phyloP scores from a whole-genome alignment of 2,888 invertebrate genomes.

The Heteropelma amictum region DNA sequence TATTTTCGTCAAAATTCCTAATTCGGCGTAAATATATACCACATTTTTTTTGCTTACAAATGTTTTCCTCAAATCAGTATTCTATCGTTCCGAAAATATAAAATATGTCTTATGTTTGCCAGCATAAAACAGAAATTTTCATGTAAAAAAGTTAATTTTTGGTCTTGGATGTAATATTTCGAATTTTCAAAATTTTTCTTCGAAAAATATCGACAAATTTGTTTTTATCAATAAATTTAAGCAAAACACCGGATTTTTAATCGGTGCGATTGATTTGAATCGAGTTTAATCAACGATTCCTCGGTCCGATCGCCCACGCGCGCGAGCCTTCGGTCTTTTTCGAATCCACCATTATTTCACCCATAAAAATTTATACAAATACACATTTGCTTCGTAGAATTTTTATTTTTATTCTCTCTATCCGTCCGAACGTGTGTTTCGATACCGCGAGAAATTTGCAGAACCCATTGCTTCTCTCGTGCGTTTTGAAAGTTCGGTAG shows the following conservation, averaged over 20 bases:
- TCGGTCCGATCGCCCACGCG: conserved; percentile 51
- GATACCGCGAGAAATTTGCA: conserved; percentile 44
- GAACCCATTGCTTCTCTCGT: conserved; percentile 34
- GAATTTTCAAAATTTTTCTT: too few species aligned
- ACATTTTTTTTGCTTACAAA: too few species aligned
- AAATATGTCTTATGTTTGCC: too few species aligned
- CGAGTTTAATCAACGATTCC: conserved; percentile 26
- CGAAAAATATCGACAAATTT: neutral
- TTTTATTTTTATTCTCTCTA: conserved; percentile 24
- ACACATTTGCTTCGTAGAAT: neutral
- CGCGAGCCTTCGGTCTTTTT: conserved; percentile 21
- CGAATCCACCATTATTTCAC: conserved; percentile 5
- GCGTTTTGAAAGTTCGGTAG: too few species aligned
- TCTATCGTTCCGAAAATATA: too few species aligned
- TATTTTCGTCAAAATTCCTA: too few species aligned
- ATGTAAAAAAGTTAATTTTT: too few species aligned
- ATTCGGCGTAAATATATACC: too few species aligned
- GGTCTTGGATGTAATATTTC: too few species aligned
- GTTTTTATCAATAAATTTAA: neutral
- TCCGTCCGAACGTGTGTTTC: conserved; percentile 41
- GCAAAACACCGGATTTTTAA: neutral
- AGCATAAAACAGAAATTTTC: too few species aligned
- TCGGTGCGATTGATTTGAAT: conserved; percentile 3
- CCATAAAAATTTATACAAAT: conserved; percentile 16
- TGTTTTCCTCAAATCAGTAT: too few species aligned